Base-by-base conservation (phyloP, 2,797 vertebrate species). In the Philypnodon macrostomus region DNA sequence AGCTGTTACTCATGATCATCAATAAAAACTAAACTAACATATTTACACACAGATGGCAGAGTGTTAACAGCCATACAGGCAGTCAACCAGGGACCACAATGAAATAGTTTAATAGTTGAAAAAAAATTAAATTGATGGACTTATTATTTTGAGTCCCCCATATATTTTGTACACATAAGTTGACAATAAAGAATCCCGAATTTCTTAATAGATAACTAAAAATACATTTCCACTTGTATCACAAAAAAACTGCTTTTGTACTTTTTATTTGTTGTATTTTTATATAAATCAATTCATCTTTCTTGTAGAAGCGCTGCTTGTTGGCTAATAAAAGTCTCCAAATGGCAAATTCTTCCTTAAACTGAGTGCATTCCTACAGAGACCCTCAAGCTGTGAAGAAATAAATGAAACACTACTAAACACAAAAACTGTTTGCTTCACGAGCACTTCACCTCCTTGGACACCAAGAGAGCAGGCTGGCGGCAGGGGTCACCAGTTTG, bases 1-100 rank as follows among this genome's bases (percentile, higher is more conserved):
- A 90, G 88, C 87, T 91, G 89, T 85, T 88, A 62, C 67, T 81
- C 62, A 72, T 48, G 47, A 78, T 74, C 70, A 69, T 58, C 66
- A 68, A 70, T 75, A 75, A 70, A 77, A 81, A 69, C 76, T 73
- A 62, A 62, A 58, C 70, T 65, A 76, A 36, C 21, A 49, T 58
- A 71, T 48, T 38, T 40, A 46, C 36, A 55, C 63, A 75, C 81
- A 83, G 76, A 83, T 79, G 76, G 75, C 47, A 3, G 19, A 70
- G 38, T 40, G 37, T 41, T 29, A 55, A 71, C 55, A 56, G 65
- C 15, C 36, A 46, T 44, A 38, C 26, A 29, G 26, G 7, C n/a
- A 29, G 9, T 29, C 6, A 29, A 29, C 26, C n/a, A 29, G 10
- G 6, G 21, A 23, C 6, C 21, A 23, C 21, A 6, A n/a, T n/a